These are phyloP conservation scores for Psilopsiagon aymara DNA, from an alignment of 2,113 vertebrate genomes.

Conservation along the genomic window DNA sequence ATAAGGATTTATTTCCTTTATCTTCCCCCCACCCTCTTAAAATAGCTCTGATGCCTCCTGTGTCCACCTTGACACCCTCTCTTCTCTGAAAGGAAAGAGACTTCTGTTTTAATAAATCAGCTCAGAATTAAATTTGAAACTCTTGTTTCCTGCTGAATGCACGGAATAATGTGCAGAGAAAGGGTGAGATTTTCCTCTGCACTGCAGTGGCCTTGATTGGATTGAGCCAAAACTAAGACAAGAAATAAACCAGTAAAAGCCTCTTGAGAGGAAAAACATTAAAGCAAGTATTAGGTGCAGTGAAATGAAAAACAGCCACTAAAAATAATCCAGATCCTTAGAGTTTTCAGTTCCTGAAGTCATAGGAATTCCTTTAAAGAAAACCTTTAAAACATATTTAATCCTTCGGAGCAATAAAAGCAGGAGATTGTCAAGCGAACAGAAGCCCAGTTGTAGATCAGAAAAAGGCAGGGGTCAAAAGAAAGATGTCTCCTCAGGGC, in stretches of 20 bases:
- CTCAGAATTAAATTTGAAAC: slow-evolving; percentile 18
- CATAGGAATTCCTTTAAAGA: neutral
- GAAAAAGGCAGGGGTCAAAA: neutral
- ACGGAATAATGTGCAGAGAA: slow-evolving; percentile 22
- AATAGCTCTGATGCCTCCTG: neutral
- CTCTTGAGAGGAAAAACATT: slow-evolving; percentile 35
- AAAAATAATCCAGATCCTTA: neutral
- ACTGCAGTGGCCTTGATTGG: slow-evolving; percentile 21
- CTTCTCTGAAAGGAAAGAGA: neutral
- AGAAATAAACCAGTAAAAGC: slow-evolving; percentile 8
- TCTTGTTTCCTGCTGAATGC: slow-evolving; percentile 31
- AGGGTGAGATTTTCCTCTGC: slow-evolving; percentile 27
- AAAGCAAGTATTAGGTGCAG: slow-evolving; percentile 22
- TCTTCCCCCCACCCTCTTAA: neutral
- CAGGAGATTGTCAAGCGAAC: neutral
- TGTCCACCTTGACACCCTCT: neutral
- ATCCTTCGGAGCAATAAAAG: neutral
- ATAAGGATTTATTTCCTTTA: neutral
- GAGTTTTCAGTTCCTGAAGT: neutral
- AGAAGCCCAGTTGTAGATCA: neutral
- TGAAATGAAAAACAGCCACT: neutral
- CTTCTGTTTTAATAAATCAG: neutral
- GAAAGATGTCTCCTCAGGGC: neutral
- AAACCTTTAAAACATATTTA: neutral
- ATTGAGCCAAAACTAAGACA: slow-evolving; percentile 13